Evolutionary conservation across 2,113 vertebrate species (phyloP), one percentile per base, ranked within the genome.

Genomic region (Lagopus muta): DNA sequence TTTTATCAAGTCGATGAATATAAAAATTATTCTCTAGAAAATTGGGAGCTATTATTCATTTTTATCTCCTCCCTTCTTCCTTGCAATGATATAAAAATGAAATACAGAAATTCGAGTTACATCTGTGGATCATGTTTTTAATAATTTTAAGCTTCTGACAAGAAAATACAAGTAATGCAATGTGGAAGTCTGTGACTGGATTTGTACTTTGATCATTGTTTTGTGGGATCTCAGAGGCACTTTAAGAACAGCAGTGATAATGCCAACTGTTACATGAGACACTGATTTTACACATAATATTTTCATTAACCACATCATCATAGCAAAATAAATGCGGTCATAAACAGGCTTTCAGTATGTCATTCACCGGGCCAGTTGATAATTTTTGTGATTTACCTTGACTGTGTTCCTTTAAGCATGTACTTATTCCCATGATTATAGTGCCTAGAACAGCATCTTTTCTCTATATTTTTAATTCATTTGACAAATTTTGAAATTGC

Each of bases 391-490:
- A 5, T 61, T 92, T 88, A 47, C 28, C 24, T 84, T 96, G 65
- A 42, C 65, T 91, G 3, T 95, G 82, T 86, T 91, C 93, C 95
- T 93, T 94, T 94, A 95, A 94, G 86, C 91, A 93, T 92, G 82
- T 95, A 90, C 91, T 94, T 90, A 78, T 14, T 93, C 43, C 30
- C 30, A 64, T 81, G 8, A n/a, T 76, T 80, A 38, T 67, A 76
- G 9, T 64, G 28, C 36, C 22, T 90, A 64, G 21, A 80, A 43
- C 4, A 50, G 40, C 4, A 47, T 58, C 3, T 64, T 67, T 57
- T 82, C 8, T 57, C 17, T 30, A 0, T 24, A 25, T 52, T 58
- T 61, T 88, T 6, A 2, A 38, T 28, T 82, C 67, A 75, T 82
- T 47, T 82, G 25, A 45, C 47, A 81, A 86, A 75, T 47, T 89